Conservation (phyloP, 2,797 vertebrate genomes). For the Mormyrus hasselquistii region DNA sequence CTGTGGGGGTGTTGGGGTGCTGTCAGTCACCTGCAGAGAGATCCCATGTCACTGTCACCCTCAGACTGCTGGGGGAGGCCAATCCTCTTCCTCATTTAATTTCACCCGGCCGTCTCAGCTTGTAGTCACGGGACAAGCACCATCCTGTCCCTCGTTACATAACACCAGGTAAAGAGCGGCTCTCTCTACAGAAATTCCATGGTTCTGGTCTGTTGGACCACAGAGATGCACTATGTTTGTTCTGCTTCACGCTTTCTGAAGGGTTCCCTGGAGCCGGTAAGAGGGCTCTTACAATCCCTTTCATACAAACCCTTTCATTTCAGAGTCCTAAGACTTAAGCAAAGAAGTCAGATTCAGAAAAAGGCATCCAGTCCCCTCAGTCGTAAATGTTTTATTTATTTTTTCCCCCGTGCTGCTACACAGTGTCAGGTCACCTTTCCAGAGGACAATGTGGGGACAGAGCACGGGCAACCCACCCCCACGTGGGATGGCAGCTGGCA, state of each 20-base stretch:
- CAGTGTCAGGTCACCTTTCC: background rate
- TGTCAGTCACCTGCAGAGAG: background rate
- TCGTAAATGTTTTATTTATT: background rate
- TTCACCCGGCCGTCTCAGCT: background rate
- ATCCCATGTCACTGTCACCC: slow-evolving; percentile 25
- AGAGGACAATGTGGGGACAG: background rate
- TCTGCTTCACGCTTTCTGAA: background rate
- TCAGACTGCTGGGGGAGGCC: background rate
- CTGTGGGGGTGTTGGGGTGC: background rate
- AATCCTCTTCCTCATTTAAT: background rate
- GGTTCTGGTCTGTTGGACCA: background rate
- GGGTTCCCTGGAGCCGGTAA: background rate
- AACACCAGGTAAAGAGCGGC: background rate
- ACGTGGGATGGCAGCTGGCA: background rate
- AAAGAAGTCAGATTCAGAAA: background rate
- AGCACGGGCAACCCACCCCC: background rate
- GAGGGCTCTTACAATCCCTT: background rate
- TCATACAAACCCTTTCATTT: background rate
- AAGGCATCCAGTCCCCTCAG: background rate
- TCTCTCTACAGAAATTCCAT: background rate
- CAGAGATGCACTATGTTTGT: background rate
- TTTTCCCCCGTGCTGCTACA: background rate
- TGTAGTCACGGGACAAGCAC: background rate
- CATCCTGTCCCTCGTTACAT: background rate
- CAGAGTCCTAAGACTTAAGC: background rate